A percentile compares a stretch with the other conserved stretches of the same genome.
These are phyloP conservation scores for Xestia xanthographa DNA, from an alignment of 2,888 invertebrate genomes.

Conservation along the genomic window DNA sequence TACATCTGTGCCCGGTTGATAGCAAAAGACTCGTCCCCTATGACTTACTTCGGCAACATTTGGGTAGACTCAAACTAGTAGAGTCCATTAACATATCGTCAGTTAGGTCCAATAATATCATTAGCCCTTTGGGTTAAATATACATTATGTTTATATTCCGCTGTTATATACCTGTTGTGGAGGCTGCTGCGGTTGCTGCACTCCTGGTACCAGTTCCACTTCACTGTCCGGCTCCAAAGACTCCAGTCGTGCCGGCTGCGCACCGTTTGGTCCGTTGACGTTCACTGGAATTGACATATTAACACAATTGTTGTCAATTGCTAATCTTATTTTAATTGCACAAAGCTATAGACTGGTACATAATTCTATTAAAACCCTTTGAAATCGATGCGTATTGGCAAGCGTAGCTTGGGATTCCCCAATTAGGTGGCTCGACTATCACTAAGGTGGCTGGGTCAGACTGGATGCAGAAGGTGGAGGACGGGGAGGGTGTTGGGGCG, in stretches of 20 bases:
- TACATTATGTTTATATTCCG: no score
- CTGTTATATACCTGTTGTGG: conserved; percentile 80
- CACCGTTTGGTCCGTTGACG: conserved; percentile 58
- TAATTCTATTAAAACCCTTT: no score
- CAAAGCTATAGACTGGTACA: background rate
- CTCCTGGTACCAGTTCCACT: conserved; percentile 87
- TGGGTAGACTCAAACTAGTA: background rate
- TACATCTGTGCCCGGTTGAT: background rate
- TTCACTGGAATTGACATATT: conserved; percentile 54
- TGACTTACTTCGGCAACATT: background rate
- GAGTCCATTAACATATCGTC: background rate
- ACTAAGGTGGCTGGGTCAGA: background rate
- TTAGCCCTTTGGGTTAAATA: background rate
- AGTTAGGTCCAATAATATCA: background rate
- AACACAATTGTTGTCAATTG: background rate
- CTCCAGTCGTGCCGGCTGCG: conserved; percentile 80
- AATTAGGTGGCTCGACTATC: no score
- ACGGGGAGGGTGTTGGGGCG: no score
- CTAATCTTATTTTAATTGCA: background rate
- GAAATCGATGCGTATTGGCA: background rate
- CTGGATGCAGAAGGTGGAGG: background rate
- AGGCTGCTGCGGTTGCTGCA: conserved; percentile 84
- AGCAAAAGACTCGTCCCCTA: background rate
- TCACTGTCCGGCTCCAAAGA: conserved; percentile 86
- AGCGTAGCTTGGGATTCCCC: background rate